Base-by-base conservation (phyloP, 1,140 invertebrate genomes). In the Trichonephila clavata region DNA sequence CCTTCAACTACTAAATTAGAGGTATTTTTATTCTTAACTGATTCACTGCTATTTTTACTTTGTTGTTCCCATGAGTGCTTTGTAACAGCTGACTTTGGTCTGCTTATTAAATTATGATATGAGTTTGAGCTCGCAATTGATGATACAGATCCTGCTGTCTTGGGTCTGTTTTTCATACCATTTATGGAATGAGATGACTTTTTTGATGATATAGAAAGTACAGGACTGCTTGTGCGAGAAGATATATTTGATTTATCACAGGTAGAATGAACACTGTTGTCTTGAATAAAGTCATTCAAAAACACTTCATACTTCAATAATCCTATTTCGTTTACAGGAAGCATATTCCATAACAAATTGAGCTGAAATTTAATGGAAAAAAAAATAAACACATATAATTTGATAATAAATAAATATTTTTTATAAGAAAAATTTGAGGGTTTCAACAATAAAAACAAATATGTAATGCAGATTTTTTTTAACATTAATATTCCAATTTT, bases 271-370 rank as follows among this genome's bases (percentile, higher is more conserved):
- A n/a, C n/a, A 1, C 63, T 89, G 39, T 39, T 39, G 21, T 24
- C 32, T 83, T 84, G 57, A 20, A 65, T 21, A 24, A 39, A 90
- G n/a, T 90, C 43, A 16, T 91, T 50, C 50, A 91, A 27, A 50
- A 83, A 91, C 21, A 60, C 60, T 91, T 91, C 90, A 50, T 91
- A 91, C n/a, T 61, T 81, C 21, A 91, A 20, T 3, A 91, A 27
- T 20, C 90, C 90, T 32, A 91, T 81, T 39, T 91, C 90, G 27
- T 91, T 91, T 39, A 80, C 20, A 39, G 90, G 90, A 61, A 91
- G 90, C 27, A 39, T 39, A 32, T 91, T 60, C 90, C 90, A 91
- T 5, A 91, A 21, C 68, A 43, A 21, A 21, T 91, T 91, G 59
- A 91, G 57, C 90, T 91, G 43, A 60, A 91, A 91, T 68, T 14